Base-by-base conservation (phyloP, 2,113 vertebrate species). In the Montifringilla adamsi region DNA sequence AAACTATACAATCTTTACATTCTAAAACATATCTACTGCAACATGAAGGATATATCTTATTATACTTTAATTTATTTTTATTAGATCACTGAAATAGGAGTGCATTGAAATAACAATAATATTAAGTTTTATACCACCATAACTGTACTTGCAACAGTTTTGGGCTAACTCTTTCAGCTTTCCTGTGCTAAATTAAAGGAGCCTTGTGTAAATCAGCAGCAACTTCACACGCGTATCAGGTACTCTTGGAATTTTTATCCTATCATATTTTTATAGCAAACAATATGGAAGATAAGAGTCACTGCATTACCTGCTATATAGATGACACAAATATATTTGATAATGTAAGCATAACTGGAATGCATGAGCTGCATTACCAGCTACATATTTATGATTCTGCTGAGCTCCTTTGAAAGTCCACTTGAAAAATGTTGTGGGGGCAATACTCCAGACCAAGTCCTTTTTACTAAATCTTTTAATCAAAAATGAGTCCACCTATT, bases 21-120 rank as follows among this genome's bases (percentile, higher is more conserved):
- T 91, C 77, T 87, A 70, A 95, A 78, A 64, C 13, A 39, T 67
- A 75, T 75, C 63, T 89, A 64, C 41, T 80, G 58, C 62, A 87
- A 78, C 24, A 85, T 94, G 28, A 76, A 91, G 28, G 68, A 70
- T 74, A 63, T 26, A 14, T 88, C 76, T 95, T 90, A 70, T 95
- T 95, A 68, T 52, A 41, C 41, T 73, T 94, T 92, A 96, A 93
- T 83, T 95, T 96, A 81, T 94, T 94, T 94, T 94, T 84, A 94
- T 87, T 96, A 87, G 59, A 74, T n/a, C 67, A 84, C 44, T 66
- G 81, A 77, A 95, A 93, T 30, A 87, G 77, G 83, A 94, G 37
- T 79, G 35, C 14, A 69, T 77, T 79, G 78, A 93, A 88, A 62
- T 50, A 95, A 66, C 52, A 94, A 27, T 68, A 94, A 87, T 93